Evolutionary conservation across 1,140 invertebrate genomes (phyloP).

Genomic region (Eupeodes corollae): DNA sequence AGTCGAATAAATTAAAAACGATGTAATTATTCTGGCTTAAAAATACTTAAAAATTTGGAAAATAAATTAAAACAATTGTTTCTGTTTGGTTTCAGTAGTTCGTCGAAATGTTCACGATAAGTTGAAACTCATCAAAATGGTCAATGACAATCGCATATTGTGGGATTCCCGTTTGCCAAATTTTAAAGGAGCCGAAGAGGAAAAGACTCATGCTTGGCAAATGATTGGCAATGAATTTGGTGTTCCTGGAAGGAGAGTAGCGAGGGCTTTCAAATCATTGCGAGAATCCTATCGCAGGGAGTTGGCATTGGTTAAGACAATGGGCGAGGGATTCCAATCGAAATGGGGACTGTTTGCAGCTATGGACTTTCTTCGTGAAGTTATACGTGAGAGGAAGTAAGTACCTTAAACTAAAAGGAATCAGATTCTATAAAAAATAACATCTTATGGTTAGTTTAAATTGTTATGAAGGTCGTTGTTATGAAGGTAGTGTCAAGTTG

Average conservation of each 20-base stretch:
- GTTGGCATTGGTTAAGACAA: conserved; percentile 30
- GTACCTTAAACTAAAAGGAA: too few relatives aligned
- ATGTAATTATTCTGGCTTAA: too few relatives aligned
- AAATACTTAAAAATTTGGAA: too few relatives aligned
- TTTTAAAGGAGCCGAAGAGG: conserved; percentile 35
- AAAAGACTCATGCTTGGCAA: conserved; percentile 34
- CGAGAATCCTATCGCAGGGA: conserved; percentile 34
- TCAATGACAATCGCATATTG: conserved; percentile 33
- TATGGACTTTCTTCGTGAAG: conserved; percentile 32
- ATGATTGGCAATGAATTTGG: conserved; percentile 31
- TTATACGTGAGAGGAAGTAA: conserved; percentile 34
- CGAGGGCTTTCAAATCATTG: conserved; percentile 31
- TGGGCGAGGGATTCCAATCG: conserved; percentile 32
- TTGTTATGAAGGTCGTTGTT: too few relatives aligned
- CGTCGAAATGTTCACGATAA: conserved; percentile 33
- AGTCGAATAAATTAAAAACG: too few relatives aligned
- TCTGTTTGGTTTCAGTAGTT: conserved; percentile 16
- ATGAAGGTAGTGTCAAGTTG: too few relatives aligned
- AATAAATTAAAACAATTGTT: neutral
- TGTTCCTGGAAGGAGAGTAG: conserved; percentile 30
- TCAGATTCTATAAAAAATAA: too few relatives aligned
- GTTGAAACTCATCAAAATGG: conserved; percentile 33
- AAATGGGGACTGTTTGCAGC: conserved; percentile 34
- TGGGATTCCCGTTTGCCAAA: conserved; percentile 35
- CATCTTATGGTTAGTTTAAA: too few relatives aligned